A percentile compares a stretch with the other conserved stretches of the same genome.
These are phyloP conservation scores for Aphelocoma californica DNA, from an alignment of 2,797 vertebrate species.

Conservation along the genomic window DNA sequence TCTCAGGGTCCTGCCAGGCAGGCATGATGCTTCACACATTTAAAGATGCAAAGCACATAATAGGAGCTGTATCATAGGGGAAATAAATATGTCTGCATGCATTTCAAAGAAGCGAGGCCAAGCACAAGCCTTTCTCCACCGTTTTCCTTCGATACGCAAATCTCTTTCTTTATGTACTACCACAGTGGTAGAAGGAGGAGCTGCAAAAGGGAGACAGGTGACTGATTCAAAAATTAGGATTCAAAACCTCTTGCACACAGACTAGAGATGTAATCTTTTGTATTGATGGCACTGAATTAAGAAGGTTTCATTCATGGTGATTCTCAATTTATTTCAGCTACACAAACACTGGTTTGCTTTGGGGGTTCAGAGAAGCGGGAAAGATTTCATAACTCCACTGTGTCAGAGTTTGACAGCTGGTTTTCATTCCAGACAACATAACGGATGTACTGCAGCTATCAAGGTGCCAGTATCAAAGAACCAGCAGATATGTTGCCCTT, in stretches of 20 bases:
- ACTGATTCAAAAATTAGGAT: background rate
- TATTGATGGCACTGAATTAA: background rate
- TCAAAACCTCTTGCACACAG: background rate
- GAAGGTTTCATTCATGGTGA: background rate
- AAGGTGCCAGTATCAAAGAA: background rate
- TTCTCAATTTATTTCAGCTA: background rate
- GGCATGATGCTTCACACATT: slow-evolving; percentile 5
- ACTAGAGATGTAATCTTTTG: background rate
- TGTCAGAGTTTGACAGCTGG: background rate
- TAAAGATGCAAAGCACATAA: slow-evolving; percentile 59
- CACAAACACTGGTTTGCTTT: background rate
- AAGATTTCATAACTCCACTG: background rate
- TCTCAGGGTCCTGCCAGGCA: slow-evolving; percentile 35
- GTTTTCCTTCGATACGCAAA: fast-evolving
- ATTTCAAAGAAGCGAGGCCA: background rate
- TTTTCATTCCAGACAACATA: background rate
- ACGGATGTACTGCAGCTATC: background rate
- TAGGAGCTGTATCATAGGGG: background rate
- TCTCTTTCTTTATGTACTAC: background rate
- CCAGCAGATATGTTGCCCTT: background rate
- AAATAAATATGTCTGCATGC: background rate
- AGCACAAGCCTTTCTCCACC: background rate
- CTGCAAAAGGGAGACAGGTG: background rate
- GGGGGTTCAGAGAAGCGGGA: background rate
- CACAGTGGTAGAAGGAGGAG: background rate